These are phyloP conservation scores for Myrmecophaga tridactyla DNA, from an alignment of 2,113 vertebrate genomes.

Conservation along the genomic window DNA sequence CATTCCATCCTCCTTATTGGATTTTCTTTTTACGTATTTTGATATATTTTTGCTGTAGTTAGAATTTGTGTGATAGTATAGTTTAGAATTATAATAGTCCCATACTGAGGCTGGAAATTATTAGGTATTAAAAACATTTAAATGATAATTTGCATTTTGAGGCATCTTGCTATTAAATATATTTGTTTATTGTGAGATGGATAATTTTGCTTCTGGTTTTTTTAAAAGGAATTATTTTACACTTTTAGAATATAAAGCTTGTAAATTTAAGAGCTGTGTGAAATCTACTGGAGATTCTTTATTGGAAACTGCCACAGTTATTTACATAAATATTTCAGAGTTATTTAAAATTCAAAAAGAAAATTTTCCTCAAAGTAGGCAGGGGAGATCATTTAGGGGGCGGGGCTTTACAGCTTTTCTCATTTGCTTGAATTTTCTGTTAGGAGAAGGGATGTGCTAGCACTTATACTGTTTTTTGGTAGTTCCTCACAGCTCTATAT, in stretches of 20 bases:
- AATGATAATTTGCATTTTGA: conserved; percentile 33
- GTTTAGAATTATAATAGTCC: conserved; percentile 47
- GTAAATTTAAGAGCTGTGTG: conserved; percentile 5
- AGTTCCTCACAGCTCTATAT: conserved; percentile 59
- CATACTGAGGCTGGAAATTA: conserved; percentile 59
- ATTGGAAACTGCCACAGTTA: background rate
- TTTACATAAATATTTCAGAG: conserved; percentile 43
- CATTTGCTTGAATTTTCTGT: conserved; percentile 24
- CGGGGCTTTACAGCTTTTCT: conserved; percentile 19
- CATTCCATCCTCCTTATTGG: conserved; percentile 54
- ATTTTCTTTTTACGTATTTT: conserved; percentile 56
- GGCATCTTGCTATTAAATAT: conserved; percentile 45
- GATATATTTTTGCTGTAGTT: conserved; percentile 52
- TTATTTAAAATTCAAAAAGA: conserved; percentile 21
- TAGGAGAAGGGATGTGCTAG: conserved; percentile 44
- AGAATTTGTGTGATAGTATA: conserved; percentile 16
- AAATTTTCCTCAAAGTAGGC: background rate
- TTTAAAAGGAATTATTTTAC: conserved; percentile 24
- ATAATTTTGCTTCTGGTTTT: conserved; percentile 56
- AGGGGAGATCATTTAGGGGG: background rate
- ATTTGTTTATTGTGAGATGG: conserved; percentile 23
- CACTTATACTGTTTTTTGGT: conserved; percentile 51
- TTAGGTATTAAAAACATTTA: conserved; percentile 23
- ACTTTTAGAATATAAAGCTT: conserved; percentile 7
- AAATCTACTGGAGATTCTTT: conserved; percentile 31